These are phyloP conservation scores for Dendrolimus kikuchii DNA, from an alignment of 1,140 invertebrate genomes.

Conservation along the genomic window DNA sequence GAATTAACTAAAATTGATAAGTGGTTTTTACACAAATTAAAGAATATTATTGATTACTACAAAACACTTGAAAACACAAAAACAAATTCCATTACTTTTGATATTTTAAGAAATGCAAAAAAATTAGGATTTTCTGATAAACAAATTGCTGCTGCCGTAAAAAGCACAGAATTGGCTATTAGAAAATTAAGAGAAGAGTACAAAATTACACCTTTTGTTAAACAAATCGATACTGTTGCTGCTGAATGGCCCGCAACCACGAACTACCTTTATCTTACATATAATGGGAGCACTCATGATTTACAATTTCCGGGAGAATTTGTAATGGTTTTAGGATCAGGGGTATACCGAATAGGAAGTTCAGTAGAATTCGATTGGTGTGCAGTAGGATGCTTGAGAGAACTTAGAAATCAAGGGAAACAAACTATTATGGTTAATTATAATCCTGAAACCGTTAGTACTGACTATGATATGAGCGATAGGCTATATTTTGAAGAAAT, in stretches of 20 bases:
- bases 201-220: constrained; percentile 89
- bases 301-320: constrained; percentile 85
- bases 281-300: constrained; percentile 93
- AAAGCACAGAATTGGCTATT: constrained; percentile 89
- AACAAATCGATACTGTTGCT: constrained; percentile 99
- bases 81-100: constrained; percentile 73
- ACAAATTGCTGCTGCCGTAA: constrained; percentile 91
- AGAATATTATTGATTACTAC: constrained; percentile 90
- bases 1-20: constrained; percentile 96
- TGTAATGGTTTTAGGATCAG: constrained; percentile 93
- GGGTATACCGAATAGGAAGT: constrained; percentile 98
- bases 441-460: constrained; percentile 99
- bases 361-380: constrained; percentile 99
- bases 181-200: constrained; percentile 82
- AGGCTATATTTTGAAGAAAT: constrained; percentile 99
- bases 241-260: constrained; percentile 99
- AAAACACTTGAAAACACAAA: constrained; percentile 75
- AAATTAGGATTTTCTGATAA: constrained; percentile 97
- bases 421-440: constrained; percentile 99
- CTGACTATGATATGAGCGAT: constrained; percentile 99
- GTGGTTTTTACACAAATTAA: constrained; percentile 98
- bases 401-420: constrained; percentile 87
- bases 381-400: constrained; percentile 95
- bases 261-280: constrained; percentile 98
- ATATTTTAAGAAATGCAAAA: constrained; percentile 87